Evolutionary conservation across 2,113 vertebrate species (phyloP).

Genomic region (Lepus americanus): DNA sequence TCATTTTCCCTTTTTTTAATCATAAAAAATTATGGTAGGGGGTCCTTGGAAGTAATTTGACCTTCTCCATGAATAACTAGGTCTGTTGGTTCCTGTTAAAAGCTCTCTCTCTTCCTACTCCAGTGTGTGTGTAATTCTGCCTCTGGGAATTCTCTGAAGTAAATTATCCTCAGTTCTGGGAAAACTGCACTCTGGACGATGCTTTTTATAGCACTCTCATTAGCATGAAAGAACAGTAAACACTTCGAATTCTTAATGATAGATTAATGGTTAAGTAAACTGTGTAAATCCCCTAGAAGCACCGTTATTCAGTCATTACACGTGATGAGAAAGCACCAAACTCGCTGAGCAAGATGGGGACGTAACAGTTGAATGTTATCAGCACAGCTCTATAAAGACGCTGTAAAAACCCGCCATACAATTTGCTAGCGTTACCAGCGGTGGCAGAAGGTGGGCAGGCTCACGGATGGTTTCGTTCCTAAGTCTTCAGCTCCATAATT

Average conservation of each 20-base stretch:
- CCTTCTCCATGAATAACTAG: not conserved
- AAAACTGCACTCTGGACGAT: not conserved
- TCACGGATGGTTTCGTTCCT: not conserved
- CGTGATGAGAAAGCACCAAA: conserved; percentile 27
- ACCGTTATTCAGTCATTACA: conserved; percentile 33
- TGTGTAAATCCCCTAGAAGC: not conserved
- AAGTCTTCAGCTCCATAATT: not conserved
- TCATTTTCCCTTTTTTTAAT: not conserved
- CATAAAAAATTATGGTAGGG: not conserved
- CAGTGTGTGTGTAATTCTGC: not conserved
- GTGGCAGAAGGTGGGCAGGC: not conserved
- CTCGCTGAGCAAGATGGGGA: not conserved
- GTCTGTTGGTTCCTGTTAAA: not conserved
- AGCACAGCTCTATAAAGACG: not conserved
- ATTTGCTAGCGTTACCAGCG: not conserved
- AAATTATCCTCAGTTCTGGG: conserved; percentile 14
- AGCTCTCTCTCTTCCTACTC: not conserved
- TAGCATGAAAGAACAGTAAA: not conserved
- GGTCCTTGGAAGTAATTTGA: not conserved
- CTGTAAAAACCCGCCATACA: not conserved
- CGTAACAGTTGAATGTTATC: not conserved
- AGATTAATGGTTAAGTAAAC: not conserved
- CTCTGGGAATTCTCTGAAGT: not conserved
- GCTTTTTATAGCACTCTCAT: not conserved
- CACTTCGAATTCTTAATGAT: conserved; percentile 3